Conservation (phyloP, 2,888 invertebrate species). For the Drosophila kambysellisi region DNA sequence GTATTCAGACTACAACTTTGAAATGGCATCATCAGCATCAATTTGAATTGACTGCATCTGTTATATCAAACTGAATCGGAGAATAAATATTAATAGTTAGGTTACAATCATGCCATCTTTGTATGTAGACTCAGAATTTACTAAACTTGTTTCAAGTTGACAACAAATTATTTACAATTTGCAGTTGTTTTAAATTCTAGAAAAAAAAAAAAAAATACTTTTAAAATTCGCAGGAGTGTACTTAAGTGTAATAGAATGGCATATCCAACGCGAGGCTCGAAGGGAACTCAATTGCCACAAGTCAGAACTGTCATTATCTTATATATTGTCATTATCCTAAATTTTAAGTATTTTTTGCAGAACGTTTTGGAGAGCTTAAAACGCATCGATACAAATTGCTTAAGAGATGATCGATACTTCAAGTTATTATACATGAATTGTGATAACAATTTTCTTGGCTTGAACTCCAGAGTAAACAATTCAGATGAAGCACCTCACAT, state of each 20-base stretch:
- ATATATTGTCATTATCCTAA: neutral
- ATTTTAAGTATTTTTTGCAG: conserved; percentile 6
- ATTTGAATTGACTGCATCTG: conserved; percentile 21
- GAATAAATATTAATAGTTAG: neutral
- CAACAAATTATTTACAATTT: neutral
- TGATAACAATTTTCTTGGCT: conserved; percentile 12
- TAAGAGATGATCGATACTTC: conserved; percentile 42
- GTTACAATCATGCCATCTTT: conserved; percentile 2
- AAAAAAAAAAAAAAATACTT: conserved; percentile 24
- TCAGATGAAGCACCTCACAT: neutral
- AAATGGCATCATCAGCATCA: conserved; percentile 22
- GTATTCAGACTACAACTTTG: conserved; percentile 16
- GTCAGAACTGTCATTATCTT: neutral
- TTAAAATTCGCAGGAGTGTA: conserved; percentile 18
- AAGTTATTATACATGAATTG: conserved; percentile 42
- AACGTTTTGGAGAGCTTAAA: neutral
- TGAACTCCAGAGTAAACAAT: neutral
- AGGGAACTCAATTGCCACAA: conserved; percentile 4
- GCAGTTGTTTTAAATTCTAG: conserved; percentile 35
- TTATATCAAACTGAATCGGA: conserved; percentile 1
- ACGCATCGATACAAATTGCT: conserved; percentile 24
- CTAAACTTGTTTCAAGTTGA: neutral
- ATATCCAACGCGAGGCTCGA: conserved; percentile 7
- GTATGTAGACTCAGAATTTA: neutral
- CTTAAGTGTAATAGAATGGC: conserved; percentile 7